phyloP scores from a whole-genome alignment of 2,888 invertebrate species.

The Dolichopus griseipennis region DNA sequence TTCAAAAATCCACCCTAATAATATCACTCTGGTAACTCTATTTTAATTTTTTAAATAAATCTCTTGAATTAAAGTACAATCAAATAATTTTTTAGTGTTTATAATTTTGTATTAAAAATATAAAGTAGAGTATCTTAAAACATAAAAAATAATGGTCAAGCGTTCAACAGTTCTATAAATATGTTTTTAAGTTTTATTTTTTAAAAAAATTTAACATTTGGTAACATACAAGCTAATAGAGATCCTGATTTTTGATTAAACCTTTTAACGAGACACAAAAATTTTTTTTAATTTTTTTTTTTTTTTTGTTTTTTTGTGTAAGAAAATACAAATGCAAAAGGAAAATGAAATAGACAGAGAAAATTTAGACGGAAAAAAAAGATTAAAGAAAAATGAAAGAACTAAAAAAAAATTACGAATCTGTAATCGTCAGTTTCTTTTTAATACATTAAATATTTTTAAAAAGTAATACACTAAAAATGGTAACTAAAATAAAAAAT shows the following conservation, averaged over 20 bases:
- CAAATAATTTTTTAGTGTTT: no score
- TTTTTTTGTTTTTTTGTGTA: not conserved
- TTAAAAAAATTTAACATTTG: not conserved
- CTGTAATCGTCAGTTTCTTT: not conserved
- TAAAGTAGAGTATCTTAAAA: no score
- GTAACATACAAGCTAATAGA: not conserved
- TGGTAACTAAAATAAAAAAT: not conserved
- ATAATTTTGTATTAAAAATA: no score
- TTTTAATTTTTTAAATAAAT: no score
- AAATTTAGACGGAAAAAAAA: no score
- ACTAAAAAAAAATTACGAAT: not conserved
- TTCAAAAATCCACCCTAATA: no score
- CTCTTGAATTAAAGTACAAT: no score
- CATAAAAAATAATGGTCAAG: no score
- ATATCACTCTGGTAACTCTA: no score
- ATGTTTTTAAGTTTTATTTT: not conserved
- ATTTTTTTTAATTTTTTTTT: not conserved
- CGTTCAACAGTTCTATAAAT: not conserved
- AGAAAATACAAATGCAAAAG: not conserved
- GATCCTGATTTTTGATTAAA: constrained; percentile 1
- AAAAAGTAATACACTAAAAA: not conserved
- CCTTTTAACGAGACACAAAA: not conserved
- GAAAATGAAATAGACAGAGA: not conserved
- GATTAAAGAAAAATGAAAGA: no score
- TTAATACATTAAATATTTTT: not conserved